Evolutionary conservation across 2,113 vertebrate genomes (phyloP).

Genomic region (Odontophorus gujanensis): DNA sequence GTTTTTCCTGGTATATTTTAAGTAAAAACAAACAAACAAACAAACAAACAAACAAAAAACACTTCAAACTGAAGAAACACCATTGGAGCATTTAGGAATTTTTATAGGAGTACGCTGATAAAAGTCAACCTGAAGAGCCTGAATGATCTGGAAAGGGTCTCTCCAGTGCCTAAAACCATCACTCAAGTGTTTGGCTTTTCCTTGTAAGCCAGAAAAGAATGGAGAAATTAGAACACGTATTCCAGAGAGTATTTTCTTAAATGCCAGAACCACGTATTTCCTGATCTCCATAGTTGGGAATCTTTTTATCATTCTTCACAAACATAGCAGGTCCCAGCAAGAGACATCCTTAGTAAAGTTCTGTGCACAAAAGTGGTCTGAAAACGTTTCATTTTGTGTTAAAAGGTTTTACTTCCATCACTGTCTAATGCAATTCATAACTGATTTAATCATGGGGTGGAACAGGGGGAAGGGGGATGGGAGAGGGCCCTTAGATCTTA

Average conservation of each 20-base stretch:
- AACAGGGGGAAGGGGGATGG: neutral
- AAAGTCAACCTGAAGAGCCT: conserved; percentile 25
- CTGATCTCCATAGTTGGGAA: neutral
- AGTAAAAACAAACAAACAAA: neutral
- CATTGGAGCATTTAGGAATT: neutral
- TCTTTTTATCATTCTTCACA: conserved; percentile 8
- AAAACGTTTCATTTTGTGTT: conserved; percentile 27
- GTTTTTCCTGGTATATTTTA: neutral
- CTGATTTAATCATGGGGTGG: neutral
- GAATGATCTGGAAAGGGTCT: neutral
- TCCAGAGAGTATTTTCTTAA: neutral
- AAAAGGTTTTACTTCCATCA: conserved; percentile 37
- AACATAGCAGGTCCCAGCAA: conserved; percentile 10
- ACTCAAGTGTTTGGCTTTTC: conserved; percentile 27
- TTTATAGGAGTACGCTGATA: neutral
- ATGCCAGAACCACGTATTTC: neutral
- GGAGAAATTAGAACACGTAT: neutral
- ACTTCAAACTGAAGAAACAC: neutral
- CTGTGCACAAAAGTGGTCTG: conserved; percentile 45
- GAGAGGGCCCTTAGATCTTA: neutral
- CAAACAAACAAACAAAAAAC: neutral
- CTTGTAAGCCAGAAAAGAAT: neutral
- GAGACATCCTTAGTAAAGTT: conserved; percentile 48
- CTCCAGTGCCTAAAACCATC: conserved; percentile 33
- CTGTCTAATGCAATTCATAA: neutral